Percentiles rank a stretch among this genome's conserved stretches.
Evolutionary conservation across 2,113 vertebrate genomes (phyloP).

Genomic region (Cephalopholis sonnerati): DNA sequence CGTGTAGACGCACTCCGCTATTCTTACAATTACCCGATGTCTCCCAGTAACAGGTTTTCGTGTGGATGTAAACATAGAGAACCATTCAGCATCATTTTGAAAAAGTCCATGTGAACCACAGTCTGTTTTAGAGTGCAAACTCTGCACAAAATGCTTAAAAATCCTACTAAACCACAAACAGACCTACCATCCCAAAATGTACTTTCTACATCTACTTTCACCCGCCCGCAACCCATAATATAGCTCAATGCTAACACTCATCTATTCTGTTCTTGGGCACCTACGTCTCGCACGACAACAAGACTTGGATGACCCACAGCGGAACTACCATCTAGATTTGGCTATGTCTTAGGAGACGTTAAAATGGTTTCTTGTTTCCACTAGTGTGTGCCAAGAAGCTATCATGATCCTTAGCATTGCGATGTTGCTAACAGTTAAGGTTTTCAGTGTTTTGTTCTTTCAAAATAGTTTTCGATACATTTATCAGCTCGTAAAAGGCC

Average conservation of each 20-base stretch:
- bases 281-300: too few relatives aligned
- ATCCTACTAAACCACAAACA: neutral
- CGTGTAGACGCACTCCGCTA: slow-evolving; percentile 31
- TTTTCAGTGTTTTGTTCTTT: slow-evolving; percentile 57
- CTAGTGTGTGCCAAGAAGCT: neutral
- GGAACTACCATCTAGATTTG: neutral
- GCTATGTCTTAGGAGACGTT: neutral
- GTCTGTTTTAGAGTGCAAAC: neutral
- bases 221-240: neutral
- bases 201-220: neutral
- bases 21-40: slow-evolving; percentile 12
- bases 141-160: slow-evolving; percentile 17
- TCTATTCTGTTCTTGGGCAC: too few relatives aligned
- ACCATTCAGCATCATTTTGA: neutral
- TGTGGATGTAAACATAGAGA: slow-evolving; percentile 9
- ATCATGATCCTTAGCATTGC: neutral
- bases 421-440: neutral
- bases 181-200: neutral
- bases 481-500: slow-evolving; percentile 82
- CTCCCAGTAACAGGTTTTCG: neutral
- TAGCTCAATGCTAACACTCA: neutral
- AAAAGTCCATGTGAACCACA: neutral
- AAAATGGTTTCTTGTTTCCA: neutral
- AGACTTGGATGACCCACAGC: neutral
- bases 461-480: slow-evolving; percentile 72